phyloP scores from a whole-genome alignment of 92 coral and sea anemone species.

The Porites evermanni region DNA sequence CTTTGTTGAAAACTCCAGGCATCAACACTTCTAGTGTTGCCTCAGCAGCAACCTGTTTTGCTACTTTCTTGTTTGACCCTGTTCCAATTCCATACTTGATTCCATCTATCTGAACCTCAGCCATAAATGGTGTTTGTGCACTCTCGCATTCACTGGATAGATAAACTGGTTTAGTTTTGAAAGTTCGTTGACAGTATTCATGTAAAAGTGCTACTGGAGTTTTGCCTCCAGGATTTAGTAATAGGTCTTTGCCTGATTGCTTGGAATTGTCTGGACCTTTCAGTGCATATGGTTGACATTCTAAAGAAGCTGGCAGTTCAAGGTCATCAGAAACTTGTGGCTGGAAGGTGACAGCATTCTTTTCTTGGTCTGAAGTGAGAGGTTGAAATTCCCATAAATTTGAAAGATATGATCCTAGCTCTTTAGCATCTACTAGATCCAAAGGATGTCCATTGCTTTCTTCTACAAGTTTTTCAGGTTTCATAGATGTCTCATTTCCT shows the following conservation, averaged over 20 bases:
- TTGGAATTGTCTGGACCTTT: conserved; percentile 69
- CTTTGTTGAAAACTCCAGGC: conserved; percentile 81
- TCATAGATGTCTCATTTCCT: neutral
- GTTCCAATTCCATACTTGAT: conserved; percentile 82
- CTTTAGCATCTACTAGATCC: conserved; percentile 72
- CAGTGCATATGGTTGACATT: conserved; percentile 80
- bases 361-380: conserved; percentile 80
- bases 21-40: conserved; percentile 79
- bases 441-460: conserved; percentile 18
- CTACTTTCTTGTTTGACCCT: conserved; percentile 90
- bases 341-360: conserved; percentile 55
- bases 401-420: conserved; percentile 68
- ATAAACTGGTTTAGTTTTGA: conserved; percentile 87
- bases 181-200: conserved; percentile 82
- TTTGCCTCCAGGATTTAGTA: conserved; percentile 82
- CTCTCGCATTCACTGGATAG: conserved; percentile 79
- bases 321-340: conserved; percentile 35
- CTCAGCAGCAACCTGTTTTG: conserved; percentile 91
- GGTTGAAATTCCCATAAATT: conserved; percentile 81
- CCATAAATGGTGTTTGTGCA: conserved; percentile 81
- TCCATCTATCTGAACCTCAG: conserved; percentile 87
- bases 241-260: conserved; percentile 56
- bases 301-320: conserved; percentile 65
- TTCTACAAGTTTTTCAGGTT: neutral
- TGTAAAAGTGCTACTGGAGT: conserved; percentile 91